Conservation (phyloP, 1,140 invertebrate species). For the Pantala flavescens region DNA sequence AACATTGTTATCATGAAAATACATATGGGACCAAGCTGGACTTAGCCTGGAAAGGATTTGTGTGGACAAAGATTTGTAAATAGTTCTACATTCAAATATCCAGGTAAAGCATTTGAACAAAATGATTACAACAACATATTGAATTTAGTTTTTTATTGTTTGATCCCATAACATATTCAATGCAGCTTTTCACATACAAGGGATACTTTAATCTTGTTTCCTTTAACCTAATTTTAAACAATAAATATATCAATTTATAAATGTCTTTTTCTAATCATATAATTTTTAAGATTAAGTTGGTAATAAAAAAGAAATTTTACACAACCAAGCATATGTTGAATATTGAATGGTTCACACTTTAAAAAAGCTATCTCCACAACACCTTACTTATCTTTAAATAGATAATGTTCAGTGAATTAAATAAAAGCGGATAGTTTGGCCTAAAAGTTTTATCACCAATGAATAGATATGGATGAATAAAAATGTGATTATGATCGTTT, state of each 20-base stretch:
- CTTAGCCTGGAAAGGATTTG: too few relatives aligned
- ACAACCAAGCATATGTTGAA: not conserved
- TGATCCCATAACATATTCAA: not conserved
- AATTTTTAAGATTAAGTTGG: not conserved
- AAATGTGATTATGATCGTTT: not conserved
- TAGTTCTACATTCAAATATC: not conserved
- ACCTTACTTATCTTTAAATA: too few relatives aligned
- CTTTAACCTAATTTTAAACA: not conserved
- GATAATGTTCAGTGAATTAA: not conserved
- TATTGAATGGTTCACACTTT: not conserved
- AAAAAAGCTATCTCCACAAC: too few relatives aligned
- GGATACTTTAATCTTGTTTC: not conserved
- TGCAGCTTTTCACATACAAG: not conserved
- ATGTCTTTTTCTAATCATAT: not conserved
- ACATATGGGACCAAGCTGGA: too few relatives aligned
- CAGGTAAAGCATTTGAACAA: not conserved
- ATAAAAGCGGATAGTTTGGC: not conserved
- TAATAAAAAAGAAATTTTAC: not conserved
- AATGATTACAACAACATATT: not conserved
- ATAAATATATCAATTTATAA: slow-evolving; percentile 2
- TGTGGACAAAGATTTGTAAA: not conserved
- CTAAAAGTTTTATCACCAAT: not conserved
- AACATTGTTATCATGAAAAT: too few relatives aligned
- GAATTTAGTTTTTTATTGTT: not conserved
- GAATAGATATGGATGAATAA: not conserved